phyloP scores from a whole-genome alignment of 1,140 invertebrate species.

The Caenorhabditis inopinata region DNA sequence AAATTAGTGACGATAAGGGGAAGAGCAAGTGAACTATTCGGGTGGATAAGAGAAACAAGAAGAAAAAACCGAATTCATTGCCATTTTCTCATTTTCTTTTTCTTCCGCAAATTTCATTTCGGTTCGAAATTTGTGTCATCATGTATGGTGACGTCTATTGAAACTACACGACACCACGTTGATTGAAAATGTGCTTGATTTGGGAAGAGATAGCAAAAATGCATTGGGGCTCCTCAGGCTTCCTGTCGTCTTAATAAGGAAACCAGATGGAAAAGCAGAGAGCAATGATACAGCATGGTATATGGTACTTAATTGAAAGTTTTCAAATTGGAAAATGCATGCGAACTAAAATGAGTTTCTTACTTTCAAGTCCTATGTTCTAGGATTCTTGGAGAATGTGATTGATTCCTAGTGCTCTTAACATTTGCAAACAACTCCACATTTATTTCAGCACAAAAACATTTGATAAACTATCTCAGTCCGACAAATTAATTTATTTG shows the following conservation, averaged over 20 bases:
- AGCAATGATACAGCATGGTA: no score
- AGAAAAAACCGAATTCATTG: background rate
- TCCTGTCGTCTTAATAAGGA: background rate
- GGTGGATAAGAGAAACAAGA: background rate
- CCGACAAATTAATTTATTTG: background rate
- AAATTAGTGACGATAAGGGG: background rate
- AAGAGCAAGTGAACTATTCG: background rate
- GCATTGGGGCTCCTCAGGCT: background rate
- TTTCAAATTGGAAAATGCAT: background rate
- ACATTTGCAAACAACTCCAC: no score
- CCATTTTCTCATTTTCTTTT: background rate
- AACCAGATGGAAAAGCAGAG: no score
- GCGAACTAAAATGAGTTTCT: no score
- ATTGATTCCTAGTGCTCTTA: no score
- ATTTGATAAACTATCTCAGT: slow-evolving; percentile 22
- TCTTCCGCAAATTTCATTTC: background rate
- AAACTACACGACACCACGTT: background rate
- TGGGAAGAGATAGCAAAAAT: background rate
- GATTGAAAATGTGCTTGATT: background rate
- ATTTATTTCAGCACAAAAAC: no score
- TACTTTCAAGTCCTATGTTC: no score
- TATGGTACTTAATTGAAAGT: slow-evolving; percentile 11
- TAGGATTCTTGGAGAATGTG: no score
- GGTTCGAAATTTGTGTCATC: slow-evolving; percentile 1
- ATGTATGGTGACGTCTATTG: background rate